Evolutionary conservation across 2,113 vertebrate species (phyloP), one percentile per base, ranked within the genome.

Genomic region (Sclerurus mexicanus): DNA sequence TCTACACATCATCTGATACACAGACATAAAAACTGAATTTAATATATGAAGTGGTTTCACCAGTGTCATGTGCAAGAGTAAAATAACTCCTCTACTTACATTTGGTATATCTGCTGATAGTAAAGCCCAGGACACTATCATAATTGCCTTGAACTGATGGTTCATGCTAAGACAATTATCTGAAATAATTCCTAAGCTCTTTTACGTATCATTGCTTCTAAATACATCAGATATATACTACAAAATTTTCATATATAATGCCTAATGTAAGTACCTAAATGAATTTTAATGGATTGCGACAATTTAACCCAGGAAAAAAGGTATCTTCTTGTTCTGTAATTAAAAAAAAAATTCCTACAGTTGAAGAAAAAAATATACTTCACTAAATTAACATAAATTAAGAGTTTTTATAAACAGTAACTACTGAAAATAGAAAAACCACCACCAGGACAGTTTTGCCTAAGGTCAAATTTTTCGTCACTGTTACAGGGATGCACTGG

Each of bases 381-480:
- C 27, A 56, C n/a, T 44, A 68, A 24, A 69, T 46, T 10, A 86
- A 49, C 17, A 52, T 9, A 62, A 14, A n/a, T 37, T 11, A 85
- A 39, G 25, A 60, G 18, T 14, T 66, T 83, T 76, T 69, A 77
- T 44, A 73, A 77, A 3, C 15, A 76, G 8, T 4, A 88, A 10
- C 52, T 72, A 79, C 14, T 0, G 0, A 55, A 87, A 73, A 75
- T 1, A 55, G 53, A 58, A 76, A 56, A 80, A 10, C 0, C 3
- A 69, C 7, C 13, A 55, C 17, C 14, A n/a, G 39, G 18, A 52
- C 6, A 68, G 23, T 24, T 84, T 17, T 86, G 23, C 24, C 13
- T 66, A 47, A 74, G 42, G 44, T 6, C 21, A n/a, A 55, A 52
- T 46, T 47, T 21, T 31, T 85, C 22, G 27, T 75, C 20, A 6